phyloP scores from a whole-genome alignment of 2,797 vertebrate species.

The Apogon talboti region DNA sequence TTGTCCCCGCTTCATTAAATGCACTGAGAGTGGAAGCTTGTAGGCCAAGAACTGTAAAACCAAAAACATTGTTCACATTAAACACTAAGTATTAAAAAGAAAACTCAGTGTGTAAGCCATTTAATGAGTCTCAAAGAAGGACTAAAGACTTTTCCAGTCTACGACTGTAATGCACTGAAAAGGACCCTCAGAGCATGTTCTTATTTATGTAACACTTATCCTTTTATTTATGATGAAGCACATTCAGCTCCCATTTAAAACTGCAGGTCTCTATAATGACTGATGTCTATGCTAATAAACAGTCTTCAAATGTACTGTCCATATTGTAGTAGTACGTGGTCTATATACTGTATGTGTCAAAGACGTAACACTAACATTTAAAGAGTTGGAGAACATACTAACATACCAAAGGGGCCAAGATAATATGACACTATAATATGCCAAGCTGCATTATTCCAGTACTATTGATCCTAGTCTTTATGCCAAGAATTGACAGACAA shows the following conservation, averaged over 20 bases:
- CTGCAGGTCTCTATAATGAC: background rate
- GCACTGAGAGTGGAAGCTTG: background rate
- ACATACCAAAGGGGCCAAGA: no score
- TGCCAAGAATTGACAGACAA: no score
- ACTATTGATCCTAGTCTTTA: no score
- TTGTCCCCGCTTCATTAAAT: constrained; percentile 14
- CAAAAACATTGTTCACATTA: background rate
- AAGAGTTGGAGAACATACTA: no score
- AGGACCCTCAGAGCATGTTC: background rate
- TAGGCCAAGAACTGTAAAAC: background rate
- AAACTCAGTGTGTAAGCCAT: background rate
- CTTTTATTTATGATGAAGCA: background rate
- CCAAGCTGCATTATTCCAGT: no score
- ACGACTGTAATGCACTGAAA: no score
- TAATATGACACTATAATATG: no score
- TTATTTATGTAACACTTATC: background rate
- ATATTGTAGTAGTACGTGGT: no score
- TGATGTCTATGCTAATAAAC: no score
- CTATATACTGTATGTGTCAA: no score
- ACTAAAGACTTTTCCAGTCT: background rate
- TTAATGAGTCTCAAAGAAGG: background rate
- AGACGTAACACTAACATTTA: no score
- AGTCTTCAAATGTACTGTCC: no score
- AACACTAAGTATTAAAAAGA: background rate
- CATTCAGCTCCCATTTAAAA: background rate